Conservation (phyloP, 1,140 invertebrate genomes). For the Papilio polyxenes region DNA sequence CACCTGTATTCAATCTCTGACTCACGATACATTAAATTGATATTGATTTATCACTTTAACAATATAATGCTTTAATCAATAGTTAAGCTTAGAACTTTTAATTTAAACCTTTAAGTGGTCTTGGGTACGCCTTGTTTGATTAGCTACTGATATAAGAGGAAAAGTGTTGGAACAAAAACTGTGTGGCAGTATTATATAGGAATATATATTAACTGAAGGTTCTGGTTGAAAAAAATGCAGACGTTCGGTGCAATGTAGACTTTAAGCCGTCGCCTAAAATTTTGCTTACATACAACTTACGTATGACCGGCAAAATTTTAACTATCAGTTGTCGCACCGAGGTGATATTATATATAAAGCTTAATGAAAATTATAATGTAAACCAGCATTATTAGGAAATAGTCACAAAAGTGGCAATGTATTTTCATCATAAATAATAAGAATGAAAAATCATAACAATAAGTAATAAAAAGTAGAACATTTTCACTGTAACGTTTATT, state of each 20-base stretch:
- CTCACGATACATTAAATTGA: constrained; percentile 16
- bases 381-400: not conserved
- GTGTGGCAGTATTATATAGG: not conserved
- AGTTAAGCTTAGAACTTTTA: not conserved
- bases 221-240: not conserved
- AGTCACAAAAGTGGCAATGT: not conserved
- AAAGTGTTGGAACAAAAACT: not conserved
- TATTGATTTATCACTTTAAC: constrained; percentile 23
- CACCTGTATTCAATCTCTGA: constrained; percentile 27
- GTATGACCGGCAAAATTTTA: too few relatives aligned
- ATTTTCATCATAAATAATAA: too few relatives aligned
- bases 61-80: constrained; percentile 10
- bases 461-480: not conserved
- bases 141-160: not conserved
- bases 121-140: not conserved
- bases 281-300: too few relatives aligned
- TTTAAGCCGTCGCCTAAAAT: too few relatives aligned
- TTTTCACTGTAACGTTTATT: not conserved
- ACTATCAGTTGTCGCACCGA: too few relatives aligned
- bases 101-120: not conserved
- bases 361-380: too few relatives aligned
- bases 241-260: too few relatives aligned
- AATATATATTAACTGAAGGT: not conserved
- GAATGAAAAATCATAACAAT: not conserved
- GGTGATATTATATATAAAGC: too few relatives aligned